Evolutionary conservation across 2,113 vertebrate species (phyloP), one percentile per base, ranked within the genome.

Genomic region (Elgaria multicarinata): DNA sequence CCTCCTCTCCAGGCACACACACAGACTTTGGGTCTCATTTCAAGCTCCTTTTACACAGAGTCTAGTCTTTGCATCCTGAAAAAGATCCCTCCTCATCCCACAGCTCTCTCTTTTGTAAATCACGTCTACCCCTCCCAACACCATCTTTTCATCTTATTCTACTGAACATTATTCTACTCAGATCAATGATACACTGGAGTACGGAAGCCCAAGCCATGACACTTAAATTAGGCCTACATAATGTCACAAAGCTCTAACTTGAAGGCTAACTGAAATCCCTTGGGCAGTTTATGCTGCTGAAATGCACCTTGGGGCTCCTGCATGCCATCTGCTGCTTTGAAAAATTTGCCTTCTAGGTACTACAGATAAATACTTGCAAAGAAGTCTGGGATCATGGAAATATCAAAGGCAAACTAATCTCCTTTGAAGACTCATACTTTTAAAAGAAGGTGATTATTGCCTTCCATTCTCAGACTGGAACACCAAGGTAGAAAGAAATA

Each of bases 321-420:
- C 36, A 50, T 71, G 24, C n/a, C 78, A 87, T 55, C 24, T 71
- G 36, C n/a, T 79, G 86, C 33, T 87, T 87, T 55, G 64, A 78
- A 53, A n/a, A 13, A 80, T 80, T 78, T 87, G 62, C 86, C 76
- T 87, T 80, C 33, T 42, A 77, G 67, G 46, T 87, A n/a, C 31
- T 33, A n/a, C 58, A 50, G 62, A 28, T 66, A 69, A 87, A 42
- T 67, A 28, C 42, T 36, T 87, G 64, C n/a, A 80, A 55, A 80
- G 75, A n/a, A 87, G 31, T 87, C 76, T 87, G 77, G 66, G 64
- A 50, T 8, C 80, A n/a, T 18, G 44, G 31, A 67, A 87, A 87
- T 69, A 55, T 55, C 76, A 80, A 87, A 69, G 26, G 46, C 62
- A 80, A 80, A 53, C 16, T 81, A 84, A 77, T 39, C 44, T 53